A percentile compares a stretch with the other conserved stretches of the same genome.
phyloP scores from a whole-genome alignment of 2,113 vertebrate genomes.

The Calonectris borealis region DNA sequence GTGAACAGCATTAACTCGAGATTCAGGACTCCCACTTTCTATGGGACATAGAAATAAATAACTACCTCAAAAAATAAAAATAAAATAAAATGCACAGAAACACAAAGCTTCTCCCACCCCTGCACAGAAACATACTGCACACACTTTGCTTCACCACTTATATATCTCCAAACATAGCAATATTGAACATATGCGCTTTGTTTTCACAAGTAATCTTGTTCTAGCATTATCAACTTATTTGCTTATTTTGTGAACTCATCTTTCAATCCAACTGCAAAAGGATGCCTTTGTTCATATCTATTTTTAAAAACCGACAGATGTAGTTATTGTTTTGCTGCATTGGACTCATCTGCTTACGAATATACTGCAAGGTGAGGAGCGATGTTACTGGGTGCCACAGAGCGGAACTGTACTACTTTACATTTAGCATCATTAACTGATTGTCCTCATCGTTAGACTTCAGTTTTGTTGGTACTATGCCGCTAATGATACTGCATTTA shows the following conservation, averaged over 20 bases:
- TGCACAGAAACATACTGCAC: background rate
- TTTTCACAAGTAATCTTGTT: background rate
- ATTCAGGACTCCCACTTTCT: slow-evolving; percentile 92
- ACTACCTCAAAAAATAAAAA: background rate
- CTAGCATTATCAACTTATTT: background rate
- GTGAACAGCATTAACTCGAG: slow-evolving; percentile 90
- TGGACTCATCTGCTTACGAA: background rate
- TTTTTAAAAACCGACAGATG: background rate
- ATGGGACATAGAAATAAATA: slow-evolving; percentile 14
- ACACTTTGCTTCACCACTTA: background rate
- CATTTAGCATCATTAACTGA: background rate
- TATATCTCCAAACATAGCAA: background rate
- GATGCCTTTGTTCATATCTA: background rate
- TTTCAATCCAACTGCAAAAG: background rate
- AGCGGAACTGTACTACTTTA: background rate
- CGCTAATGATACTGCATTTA: background rate
- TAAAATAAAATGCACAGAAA: background rate
- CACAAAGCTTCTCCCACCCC: background rate
- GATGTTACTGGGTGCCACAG: background rate
- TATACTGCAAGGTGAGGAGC: background rate
- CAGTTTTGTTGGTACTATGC: background rate
- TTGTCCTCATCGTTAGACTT: background rate
- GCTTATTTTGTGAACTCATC: background rate
- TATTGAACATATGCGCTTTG: background rate
- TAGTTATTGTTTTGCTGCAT: background rate